Conservation (phyloP, 1,140 invertebrate species). For the Drosophila sproati region DNA sequence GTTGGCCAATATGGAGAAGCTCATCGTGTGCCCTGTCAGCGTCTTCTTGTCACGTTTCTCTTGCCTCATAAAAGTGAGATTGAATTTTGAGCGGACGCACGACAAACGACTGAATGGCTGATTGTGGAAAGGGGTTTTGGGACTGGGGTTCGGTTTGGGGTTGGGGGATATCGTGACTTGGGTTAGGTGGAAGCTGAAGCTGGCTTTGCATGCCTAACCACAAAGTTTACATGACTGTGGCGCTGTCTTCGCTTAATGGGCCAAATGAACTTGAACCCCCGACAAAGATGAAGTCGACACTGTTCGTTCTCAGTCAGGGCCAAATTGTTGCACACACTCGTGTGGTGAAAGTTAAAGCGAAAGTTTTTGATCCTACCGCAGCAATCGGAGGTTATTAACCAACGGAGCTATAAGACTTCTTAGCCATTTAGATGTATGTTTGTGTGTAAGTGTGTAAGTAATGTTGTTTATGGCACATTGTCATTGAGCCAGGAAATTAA, state of each 20-base stretch:
- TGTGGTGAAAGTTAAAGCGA: conserved; percentile 55
- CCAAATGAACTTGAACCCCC: conserved; percentile 73
- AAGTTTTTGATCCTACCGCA: conserved; percentile 52
- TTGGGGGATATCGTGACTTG: neutral
- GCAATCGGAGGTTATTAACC: conserved; percentile 75
- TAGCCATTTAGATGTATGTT: conserved; percentile 19
- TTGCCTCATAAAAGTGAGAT: conserved; percentile 79
- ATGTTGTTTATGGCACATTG: conserved; percentile 1
- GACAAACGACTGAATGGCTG: conserved; percentile 36
- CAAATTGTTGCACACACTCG: conserved; percentile 65
- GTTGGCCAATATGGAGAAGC: conserved; percentile 28
- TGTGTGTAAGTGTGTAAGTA: conserved; percentile 11
- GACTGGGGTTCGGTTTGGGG: neutral
- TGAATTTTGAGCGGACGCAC: conserved; percentile 74
- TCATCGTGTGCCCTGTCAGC: conserved; percentile 51
- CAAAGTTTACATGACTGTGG: conserved; percentile 48
- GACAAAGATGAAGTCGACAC: conserved; percentile 29
- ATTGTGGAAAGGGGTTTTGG: neutral
- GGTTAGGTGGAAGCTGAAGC: conserved; percentile 31
- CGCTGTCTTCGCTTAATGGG: conserved; percentile 67
- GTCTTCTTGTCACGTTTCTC: conserved; percentile 78
- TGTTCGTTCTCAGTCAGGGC: neutral
- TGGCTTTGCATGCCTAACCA: conserved; percentile 59
- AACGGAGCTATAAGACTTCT: conserved; percentile 2
- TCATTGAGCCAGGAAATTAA: conserved; percentile 46